A percentile compares a stretch with the other conserved stretches of the same genome.
phyloP scores from a whole-genome alignment of 2,797 vertebrate genomes.

The Neosilurus mollespiculum region DNA sequence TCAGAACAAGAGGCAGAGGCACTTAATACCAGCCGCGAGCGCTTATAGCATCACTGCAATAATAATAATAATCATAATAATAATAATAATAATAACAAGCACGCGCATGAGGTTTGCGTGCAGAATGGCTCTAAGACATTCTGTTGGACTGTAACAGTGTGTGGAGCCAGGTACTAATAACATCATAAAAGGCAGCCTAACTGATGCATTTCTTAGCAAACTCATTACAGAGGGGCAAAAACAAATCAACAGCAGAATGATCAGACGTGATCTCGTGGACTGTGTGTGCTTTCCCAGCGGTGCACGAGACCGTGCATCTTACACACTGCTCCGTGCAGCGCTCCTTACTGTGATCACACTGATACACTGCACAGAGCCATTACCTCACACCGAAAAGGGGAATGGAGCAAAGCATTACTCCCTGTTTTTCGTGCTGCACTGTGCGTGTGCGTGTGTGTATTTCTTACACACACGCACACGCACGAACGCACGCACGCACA shows the following conservation, averaged over 20 bases:
- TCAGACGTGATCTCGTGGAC: neutral
- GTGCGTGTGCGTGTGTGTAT: neutral
- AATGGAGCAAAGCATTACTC: conserved; percentile 53
- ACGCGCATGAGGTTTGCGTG: neutral
- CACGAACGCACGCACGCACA: neutral
- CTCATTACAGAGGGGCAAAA: neutral
- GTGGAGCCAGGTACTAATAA: neutral
- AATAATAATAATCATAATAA: neutral
- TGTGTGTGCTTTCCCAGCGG: neutral
- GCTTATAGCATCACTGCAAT: neutral
- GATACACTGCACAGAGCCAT: conserved; percentile 55
- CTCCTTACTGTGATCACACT: conserved; percentile 46
- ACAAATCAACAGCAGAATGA: neutral
- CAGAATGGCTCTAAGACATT: neutral
- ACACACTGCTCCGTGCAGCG: conserved; percentile 31
- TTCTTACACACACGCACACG: no score
- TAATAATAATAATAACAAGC: neutral
- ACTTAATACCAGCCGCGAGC: neutral
- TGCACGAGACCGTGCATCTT: neutral
- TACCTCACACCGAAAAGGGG: conserved; percentile 66
- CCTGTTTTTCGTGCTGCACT: neutral
- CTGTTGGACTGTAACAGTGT: neutral
- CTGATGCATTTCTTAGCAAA: neutral
- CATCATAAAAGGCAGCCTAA: neutral
- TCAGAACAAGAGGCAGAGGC: conserved; percentile 54